Conservation (phyloP, 1,140 invertebrate species). For the Apis laboriosa region DNA sequence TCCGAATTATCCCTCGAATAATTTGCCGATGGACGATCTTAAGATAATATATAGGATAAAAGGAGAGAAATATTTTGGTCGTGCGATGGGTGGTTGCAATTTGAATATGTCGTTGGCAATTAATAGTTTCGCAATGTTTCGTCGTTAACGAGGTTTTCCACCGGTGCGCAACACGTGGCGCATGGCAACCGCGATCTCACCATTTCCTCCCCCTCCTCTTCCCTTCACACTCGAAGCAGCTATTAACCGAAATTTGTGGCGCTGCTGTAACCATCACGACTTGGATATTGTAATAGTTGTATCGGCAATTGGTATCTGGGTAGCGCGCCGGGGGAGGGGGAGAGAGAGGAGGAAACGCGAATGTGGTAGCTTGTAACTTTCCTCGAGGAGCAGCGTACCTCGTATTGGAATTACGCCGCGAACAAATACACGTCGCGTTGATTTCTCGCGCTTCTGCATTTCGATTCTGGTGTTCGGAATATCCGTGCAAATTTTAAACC, state of each 20-base stretch:
- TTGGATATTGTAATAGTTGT: constrained; percentile 48
- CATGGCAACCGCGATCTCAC: neutral
- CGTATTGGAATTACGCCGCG: constrained; percentile 2
- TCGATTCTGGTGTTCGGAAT: neutral
- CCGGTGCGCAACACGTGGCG: constrained; percentile 37
- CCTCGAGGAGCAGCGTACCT: constrained; percentile 16
- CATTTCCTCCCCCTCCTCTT: neutral
- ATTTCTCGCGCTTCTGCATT: neutral
- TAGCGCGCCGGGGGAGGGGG: neutral
- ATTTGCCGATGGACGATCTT: too few species aligned
- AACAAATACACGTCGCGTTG: constrained; percentile 18
- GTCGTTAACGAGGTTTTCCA: neutral
- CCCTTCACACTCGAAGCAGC: neutral
- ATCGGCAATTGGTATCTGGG: constrained; percentile 13
- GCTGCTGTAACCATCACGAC: constrained; percentile 26
- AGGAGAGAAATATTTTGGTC: too few species aligned
- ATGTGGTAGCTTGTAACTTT: constrained; percentile 6
- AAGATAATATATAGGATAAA: too few species aligned
- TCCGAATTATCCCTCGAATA: too few species aligned
- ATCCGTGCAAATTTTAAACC: neutral
- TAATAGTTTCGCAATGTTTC: neutral
- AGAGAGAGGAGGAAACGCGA: constrained; percentile 17
- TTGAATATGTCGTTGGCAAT: neutral
- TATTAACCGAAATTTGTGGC: constrained; percentile 45
- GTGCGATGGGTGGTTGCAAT: too few species aligned